phyloP scores from a whole-genome alignment of 35 echinoderm and acorn worm genomes.

The Chiridota heheva region DNA sequence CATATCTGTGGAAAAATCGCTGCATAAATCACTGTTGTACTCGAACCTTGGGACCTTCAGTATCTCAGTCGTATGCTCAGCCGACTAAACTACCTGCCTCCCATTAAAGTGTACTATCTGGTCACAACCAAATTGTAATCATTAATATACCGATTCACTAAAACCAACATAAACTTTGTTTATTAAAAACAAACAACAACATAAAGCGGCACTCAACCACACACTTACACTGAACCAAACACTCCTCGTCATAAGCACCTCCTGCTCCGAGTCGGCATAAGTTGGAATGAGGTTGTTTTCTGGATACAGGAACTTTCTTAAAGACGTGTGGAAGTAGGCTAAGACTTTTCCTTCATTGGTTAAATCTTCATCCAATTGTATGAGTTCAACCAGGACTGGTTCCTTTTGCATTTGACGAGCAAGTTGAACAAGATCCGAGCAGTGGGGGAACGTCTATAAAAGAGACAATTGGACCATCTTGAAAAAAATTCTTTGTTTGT shows the following conservation, averaged over 20 bases:
- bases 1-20: too few relatives aligned
- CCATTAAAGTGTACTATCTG: too few relatives aligned
- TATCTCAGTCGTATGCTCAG: too few relatives aligned
- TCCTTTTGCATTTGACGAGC: slow-evolving; percentile 65
- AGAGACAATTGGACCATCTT: too few relatives aligned
- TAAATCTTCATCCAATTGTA: slow-evolving; percentile 80
- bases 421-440: slow-evolving; percentile 73
- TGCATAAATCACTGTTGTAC: too few relatives aligned
- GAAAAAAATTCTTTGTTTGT: too few relatives aligned
- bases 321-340: slow-evolving; percentile 70
- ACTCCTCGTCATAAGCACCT: slow-evolving; percentile 74
- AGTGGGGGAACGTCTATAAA: slow-evolving; percentile 73
- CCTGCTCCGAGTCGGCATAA: slow-evolving; percentile 81
- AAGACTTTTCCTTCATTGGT: slow-evolving; percentile 65
- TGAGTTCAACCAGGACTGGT: slow-evolving; percentile 79
- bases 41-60: too few relatives aligned
- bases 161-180: neutral
- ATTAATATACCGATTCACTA: neutral
- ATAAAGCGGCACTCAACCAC: too few relatives aligned
- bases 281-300: slow-evolving; percentile 64
- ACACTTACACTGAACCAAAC: slow-evolving; percentile 98
- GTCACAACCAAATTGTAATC: too few relatives aligned
- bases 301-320: slow-evolving; percentile 87
- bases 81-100: too few relatives aligned
- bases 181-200: too few relatives aligned